phyloP scores from a whole-genome alignment of 2,888 invertebrate species.

The Hirtodrosophila histrioides region DNA sequence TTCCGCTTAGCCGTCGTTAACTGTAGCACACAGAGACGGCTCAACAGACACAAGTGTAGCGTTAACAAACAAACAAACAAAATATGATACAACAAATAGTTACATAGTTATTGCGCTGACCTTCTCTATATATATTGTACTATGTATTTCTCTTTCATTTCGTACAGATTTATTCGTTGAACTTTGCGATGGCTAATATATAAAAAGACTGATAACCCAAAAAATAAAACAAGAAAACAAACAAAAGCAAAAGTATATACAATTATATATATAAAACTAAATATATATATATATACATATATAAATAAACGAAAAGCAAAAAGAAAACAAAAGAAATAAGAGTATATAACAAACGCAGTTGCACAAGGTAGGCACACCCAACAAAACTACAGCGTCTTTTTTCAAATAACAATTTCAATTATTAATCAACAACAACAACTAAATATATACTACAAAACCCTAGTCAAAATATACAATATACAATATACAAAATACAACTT shows the following conservation, averaged over 20 bases:
- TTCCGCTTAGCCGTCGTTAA: slow-evolving; percentile 30
- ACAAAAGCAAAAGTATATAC: slow-evolving; percentile 55
- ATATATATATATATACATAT: slow-evolving; percentile 61
- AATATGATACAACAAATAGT: slow-evolving; percentile 36
- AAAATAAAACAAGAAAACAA: slow-evolving; percentile 58
- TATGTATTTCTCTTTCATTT: slow-evolving; percentile 81
- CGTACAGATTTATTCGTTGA: slow-evolving; percentile 84
- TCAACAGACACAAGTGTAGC: slow-evolving; percentile 11
- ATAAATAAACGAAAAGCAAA: slow-evolving; percentile 46
- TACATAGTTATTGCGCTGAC: slow-evolving; percentile 67
- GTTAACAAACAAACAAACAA: slow-evolving; percentile 8
- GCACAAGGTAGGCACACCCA: slow-evolving; percentile 83
- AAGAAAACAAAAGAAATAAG: slow-evolving; percentile 64
- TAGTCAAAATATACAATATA: too few species aligned
- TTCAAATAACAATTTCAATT: slow-evolving; percentile 74
- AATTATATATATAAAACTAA: slow-evolving; percentile 65
- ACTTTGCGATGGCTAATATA: slow-evolving; percentile 84
- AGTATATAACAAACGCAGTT: slow-evolving; percentile 81
- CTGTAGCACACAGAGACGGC: slow-evolving; percentile 7
- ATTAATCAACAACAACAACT: slow-evolving; percentile 52
- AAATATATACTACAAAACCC: slow-evolving; percentile 30
- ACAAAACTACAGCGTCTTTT: slow-evolving; percentile 76
- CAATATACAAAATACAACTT: slow-evolving; percentile 26
- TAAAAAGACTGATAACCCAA: slow-evolving; percentile 83
- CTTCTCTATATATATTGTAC: slow-evolving; percentile 73